Evolutionary conservation across 2,888 invertebrate species (phyloP).

Genomic region (Theristus sp.): DNA sequence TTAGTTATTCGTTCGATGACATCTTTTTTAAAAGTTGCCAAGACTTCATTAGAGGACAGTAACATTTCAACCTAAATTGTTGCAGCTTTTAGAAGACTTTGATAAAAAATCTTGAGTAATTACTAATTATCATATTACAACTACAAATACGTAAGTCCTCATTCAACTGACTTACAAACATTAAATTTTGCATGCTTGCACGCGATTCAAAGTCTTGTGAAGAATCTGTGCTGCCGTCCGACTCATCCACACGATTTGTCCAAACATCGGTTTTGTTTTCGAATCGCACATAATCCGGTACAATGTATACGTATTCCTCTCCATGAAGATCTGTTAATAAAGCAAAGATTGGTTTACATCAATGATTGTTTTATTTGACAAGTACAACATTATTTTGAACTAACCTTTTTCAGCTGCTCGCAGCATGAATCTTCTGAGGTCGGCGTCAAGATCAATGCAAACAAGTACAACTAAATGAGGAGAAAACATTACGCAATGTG

Average conservation of each 20-base stretch:
- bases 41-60: slow-evolving; percentile 6
- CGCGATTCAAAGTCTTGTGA: background rate
- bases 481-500: no score
- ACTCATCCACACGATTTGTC: background rate
- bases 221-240: background rate
- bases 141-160: no score
- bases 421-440: slow-evolving; percentile 5
- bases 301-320: slow-evolving; percentile 6
- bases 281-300: slow-evolving; percentile 4
- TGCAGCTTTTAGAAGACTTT: no score
- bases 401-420: slow-evolving; percentile 4
- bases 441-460: slow-evolving; percentile 5
- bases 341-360: no score
- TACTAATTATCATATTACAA: no score
- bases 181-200: slow-evolving; percentile 1
- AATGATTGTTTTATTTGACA: background rate
- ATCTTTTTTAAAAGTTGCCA: slow-evolving; percentile 14
- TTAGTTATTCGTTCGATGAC: slow-evolving; percentile 12
- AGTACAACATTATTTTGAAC: no score
- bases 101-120: background rate
- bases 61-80: slow-evolving; percentile 7
- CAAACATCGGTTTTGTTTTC: slow-evolving; percentile 7
- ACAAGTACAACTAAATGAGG: slow-evolving; percentile 2
- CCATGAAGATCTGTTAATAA: background rate
- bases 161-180: slow-evolving; percentile 3